A percentile compares a stretch with the other conserved stretches of the same genome.
Conservation (phyloP, 2,113 vertebrate species). For the Connochaetes taurinus region DNA sequence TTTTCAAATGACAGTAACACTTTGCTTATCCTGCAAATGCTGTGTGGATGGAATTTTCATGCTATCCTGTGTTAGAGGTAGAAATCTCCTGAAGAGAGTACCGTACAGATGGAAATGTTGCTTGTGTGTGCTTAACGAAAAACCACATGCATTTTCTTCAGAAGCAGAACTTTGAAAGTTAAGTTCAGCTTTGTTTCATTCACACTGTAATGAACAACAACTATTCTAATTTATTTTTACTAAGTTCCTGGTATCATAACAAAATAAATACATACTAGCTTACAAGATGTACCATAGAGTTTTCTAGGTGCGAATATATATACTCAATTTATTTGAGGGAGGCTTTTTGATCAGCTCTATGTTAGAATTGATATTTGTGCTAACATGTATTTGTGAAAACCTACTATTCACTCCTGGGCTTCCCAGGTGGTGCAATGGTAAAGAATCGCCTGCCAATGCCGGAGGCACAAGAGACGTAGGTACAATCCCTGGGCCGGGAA, state of each 20-base stretch:
- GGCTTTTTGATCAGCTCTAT: neutral
- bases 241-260: neutral
- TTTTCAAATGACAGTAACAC: neutral
- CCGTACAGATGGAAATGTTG: neutral
- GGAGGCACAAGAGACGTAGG: neutral
- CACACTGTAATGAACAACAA: neutral
- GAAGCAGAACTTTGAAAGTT: conserved; percentile 3
- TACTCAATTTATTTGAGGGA: neutral
- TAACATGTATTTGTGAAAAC: conserved; percentile 16
- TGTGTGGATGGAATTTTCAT: neutral
- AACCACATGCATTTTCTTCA: neutral
- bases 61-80: neutral
- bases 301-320: neutral
- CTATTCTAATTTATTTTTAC: conserved; percentile 24
- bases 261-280: neutral
- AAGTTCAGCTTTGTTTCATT: neutral
- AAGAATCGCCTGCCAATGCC: neutral
- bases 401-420: neutral
- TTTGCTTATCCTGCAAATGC: neutral
- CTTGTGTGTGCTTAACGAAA: neutral
- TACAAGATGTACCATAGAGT: neutral
- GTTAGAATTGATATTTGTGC: neutral
- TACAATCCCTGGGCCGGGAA: neutral
- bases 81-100: neutral
- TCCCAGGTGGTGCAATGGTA: neutral